Base-by-base conservation (phyloP, 2,797 vertebrate genomes). In the Melopsittacus undulatus region DNA sequence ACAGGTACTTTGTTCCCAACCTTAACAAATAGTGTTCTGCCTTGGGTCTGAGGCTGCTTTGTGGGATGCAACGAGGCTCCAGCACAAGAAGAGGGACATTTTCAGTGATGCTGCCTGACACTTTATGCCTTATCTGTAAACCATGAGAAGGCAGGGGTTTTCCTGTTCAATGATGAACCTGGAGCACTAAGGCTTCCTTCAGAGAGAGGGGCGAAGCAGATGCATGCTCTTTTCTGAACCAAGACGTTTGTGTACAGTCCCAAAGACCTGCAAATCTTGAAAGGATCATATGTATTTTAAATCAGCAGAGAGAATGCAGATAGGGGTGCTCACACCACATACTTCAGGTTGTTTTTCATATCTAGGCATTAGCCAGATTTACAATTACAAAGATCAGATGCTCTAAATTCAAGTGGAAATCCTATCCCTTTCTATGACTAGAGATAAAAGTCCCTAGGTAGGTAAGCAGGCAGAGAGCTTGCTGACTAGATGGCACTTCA, bases 241-340 rank as follows among this genome's bases (percentile, higher is more conserved):
- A 79, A 29, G 24, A 67, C 17, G 38, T 76, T n/a, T 62, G 26
- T 13, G 22, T 36, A 61, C 36, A 10, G 29, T 63, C 38, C 45
- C 62, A 66, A 49, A 91, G 19, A 70, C 23, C 42, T 51, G 34
- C 30, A 89, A 90, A 92, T 32, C 62, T 20, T 89, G 78, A 91
- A 76, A 89, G 21, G 49, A 92, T 61, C 70, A 56, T 34, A 16
- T 26, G 22, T 32, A 84, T 72, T 87, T 89, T 61, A 38, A 7
- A 75, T 26, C 26, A 75, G 63, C n/a, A 81, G 24, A 63, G 46
- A 49, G 43, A 73, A 36, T 0, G 3, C 20, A 26, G 7, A 22
- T 3, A 40, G 0, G 0, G 26, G 3, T 5, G 11, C 26, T 88
- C 40, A 34, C 38, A 76, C 18, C 30, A 80, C 3, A 7, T 23